phyloP scores from a whole-genome alignment of 2,113 vertebrate species.

The Oncorhynchus nerka region DNA sequence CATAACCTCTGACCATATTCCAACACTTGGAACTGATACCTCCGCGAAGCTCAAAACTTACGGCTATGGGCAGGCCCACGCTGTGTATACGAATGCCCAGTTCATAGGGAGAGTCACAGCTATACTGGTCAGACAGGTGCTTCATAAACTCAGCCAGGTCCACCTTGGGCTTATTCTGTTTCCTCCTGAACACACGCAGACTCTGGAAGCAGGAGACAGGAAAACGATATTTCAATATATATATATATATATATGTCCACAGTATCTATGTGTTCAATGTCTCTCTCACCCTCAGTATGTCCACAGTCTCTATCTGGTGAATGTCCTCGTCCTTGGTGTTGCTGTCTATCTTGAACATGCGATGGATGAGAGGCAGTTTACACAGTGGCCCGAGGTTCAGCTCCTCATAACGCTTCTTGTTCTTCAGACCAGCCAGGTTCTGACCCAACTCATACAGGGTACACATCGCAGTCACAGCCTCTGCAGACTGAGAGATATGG shows the following conservation, averaged over 20 bases:
- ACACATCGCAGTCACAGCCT: conserved; percentile 59
- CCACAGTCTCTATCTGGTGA: conserved; percentile 70
- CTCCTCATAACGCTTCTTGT: conserved; percentile 76
- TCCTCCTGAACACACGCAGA: conserved; percentile 62
- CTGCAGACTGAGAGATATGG: conserved; percentile 52
- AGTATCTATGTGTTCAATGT: not conserved
- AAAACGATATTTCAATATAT: not conserved
- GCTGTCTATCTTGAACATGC: conserved; percentile 71
- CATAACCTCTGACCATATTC: too few relatives aligned
- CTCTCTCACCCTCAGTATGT: conserved; percentile 71
- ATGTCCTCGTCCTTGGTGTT: conserved; percentile 77
- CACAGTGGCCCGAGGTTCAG: conserved; percentile 77
- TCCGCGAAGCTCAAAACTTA: conserved; percentile 39
- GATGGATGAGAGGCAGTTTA: conserved; percentile 72
- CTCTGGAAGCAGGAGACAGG: conserved; percentile 50
- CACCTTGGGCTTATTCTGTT: conserved; percentile 38
- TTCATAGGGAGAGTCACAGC: conserved; percentile 71
- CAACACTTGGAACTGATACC: too few relatives aligned
- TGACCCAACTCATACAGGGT: conserved; percentile 77
- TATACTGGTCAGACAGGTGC: conserved; percentile 72
- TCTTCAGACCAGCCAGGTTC: conserved; percentile 70
- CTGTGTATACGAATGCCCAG: conserved; percentile 75
- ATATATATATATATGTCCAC: too few relatives aligned
- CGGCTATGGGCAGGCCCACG: conserved; percentile 70
- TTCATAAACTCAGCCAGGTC: conserved; percentile 78